Base-by-base conservation (phyloP, 2,888 invertebrate genomes). In the Ceramica pisi region DNA sequence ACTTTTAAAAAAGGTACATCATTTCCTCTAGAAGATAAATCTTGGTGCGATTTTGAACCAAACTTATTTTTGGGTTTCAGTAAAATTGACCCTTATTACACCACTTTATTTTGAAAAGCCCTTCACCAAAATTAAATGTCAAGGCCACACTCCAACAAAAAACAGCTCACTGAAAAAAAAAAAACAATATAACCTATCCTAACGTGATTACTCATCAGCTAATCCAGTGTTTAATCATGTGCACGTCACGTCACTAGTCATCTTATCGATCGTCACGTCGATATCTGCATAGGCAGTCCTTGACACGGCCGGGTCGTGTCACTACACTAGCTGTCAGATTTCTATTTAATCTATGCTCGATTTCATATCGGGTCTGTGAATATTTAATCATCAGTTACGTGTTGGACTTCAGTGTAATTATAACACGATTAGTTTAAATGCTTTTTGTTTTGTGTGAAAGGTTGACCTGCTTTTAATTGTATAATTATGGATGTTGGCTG, bases 251-350 rank as follows among this genome's bases (percentile, higher is more conserved):
- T 85, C 85, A 85, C 81, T 84, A 86, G 83, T 86, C 85, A 87
- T 87, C 70, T 84, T 80, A 90, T 92, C 89, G 92, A 92, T 88
- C 89, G 78, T 80, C 81, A 87, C 89, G 88, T 92, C 90, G 89
- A 91, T 91, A 93, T 92, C 94, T 93, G 94, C 94, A 94, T 93
- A 93, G 93, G 91, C 78, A 84, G 88, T 89, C 94, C 94, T 94
- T 94, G 94, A 93, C 93, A 93, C 83, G 86, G 72, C 74, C 78
- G 68, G 68, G 38, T 68, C 71, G 78, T 84, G 83, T 84, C 83
- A 83, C 73, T 68, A 71, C 86, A 74, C 82, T 84, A 83, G 75
- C 70, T 83, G 85, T 79, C 85, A 85, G 83, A 84, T 81, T 81
- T 78, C 75, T 86, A 78, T 86, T 84, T 82, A 84, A 85, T 86